Base-by-base conservation (phyloP, 2,888 invertebrate genomes). In the Stenodema calcarata region DNA sequence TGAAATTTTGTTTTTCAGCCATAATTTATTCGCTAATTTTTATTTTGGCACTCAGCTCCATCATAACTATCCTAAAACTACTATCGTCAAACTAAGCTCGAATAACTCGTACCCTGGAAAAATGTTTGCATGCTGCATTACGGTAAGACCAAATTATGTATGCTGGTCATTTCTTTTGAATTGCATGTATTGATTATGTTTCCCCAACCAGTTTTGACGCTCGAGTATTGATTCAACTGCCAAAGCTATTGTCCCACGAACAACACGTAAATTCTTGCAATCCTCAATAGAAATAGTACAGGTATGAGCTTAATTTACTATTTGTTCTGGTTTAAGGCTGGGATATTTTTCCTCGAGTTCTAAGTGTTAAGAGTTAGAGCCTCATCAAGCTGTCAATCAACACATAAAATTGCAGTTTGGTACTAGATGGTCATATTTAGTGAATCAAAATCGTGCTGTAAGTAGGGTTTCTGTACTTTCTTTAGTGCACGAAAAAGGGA, bases 121-220 rank as follows among this genome's bases (percentile, higher is more conserved):
- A 62, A 62, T 28, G n/a, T 62, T 82, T 82, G 82, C 82, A 82
- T 82, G 82, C 82, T 82, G 82, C 69, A 82, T 62, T 16, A 82
- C 82, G 82, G 82, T 82, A 82, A 82, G 82, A 47, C 69, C 70
- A 41, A 82, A 44, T 44, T 78, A 78, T 28, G 14, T 70, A 70
- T 18, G 73, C 41, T 27, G 23, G 23, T 62, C 4, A 62, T 62
- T 62, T 23, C 18, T 62, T 11, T 23, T 18, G 27, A 62, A 62
- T 23, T 62, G 62, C 62, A 62, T 62, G 47, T 14, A 12, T 47
- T 47, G 12, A 47, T 47, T 47, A 23, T 62, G 23, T 50, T 50
- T 50, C n/a, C n/a, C 6, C n/a, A 50, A 16, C n/a, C n/a, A 50
- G 0, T 50, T 50, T n/a, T n/a, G n/a, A n/a, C n/a, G 16, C n/a